Evolutionary conservation across 1,140 invertebrate species (phyloP), one percentile per base, ranked within the genome.

Genomic region (Aleiodes sp.): DNA sequence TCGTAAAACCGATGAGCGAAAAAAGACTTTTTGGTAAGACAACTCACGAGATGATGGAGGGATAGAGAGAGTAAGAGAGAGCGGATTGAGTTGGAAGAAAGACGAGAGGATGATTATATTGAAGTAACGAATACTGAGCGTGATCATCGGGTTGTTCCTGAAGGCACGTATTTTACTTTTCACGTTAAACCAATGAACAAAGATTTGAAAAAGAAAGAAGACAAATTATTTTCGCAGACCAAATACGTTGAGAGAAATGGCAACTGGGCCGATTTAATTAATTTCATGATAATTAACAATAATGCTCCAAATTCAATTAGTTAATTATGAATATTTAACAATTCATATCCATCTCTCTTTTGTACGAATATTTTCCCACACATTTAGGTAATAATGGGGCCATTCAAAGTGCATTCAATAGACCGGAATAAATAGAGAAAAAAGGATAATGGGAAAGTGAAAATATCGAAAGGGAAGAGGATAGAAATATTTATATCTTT

Each of bases 341-440:
- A 39, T 39, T 12, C 37, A 39, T n/a, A n/a, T 39, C 14, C 10
- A 39, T 39, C 37, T 39, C 37, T 39, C 37, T 39, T 39, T 39
- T 39, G 37, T 39, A n/a, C 37, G 37, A 9, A 26, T 3, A 57
- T 57, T 57, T 26, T 57, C 19, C 24, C 24, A 57, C 56, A 57
- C 28, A 24, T n/a, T 24, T 4, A 57, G 24, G 21, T n/a, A 57
- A 28, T 28, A 57, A 28, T 12, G 56, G 6, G 41, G 35, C 14
- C 46, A 43, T 46, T 29, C 26, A 28, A 9, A 39, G 29, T 31
- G 33, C 26, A 41, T 24, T 65, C 65, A 67, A 67, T 67, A 56
- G 33, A 29, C 16, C 14, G 33, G 52, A 67, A 39, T 60, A 26
- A 67, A 67, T 67, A 67, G 59, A 67, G 56, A 67, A 59, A 12